Percentiles rank a stretch among this genome's conserved stretches.
Conservation (phyloP, 2,113 vertebrate species). For the Heterotis niloticus region DNA sequence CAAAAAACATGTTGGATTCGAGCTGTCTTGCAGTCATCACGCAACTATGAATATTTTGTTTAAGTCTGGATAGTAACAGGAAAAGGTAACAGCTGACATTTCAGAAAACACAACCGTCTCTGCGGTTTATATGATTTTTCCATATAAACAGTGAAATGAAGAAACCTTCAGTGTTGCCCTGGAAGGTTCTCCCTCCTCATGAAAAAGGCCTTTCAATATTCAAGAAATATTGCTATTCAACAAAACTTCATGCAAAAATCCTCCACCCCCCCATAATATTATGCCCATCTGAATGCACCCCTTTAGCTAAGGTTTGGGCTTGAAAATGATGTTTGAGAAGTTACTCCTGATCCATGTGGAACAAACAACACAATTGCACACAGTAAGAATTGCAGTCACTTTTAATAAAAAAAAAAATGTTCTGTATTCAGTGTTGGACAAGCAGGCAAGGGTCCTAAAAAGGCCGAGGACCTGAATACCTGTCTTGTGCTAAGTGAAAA, state of each 20-base stretch:
- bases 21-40: too few relatives aligned
- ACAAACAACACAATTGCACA: too few relatives aligned
- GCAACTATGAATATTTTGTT: slow-evolving; percentile 11
- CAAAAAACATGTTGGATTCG: too few relatives aligned
- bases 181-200: slow-evolving; percentile 22
- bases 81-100: slow-evolving; percentile 35
- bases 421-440: background rate
- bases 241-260: background rate
- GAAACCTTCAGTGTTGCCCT: slow-evolving; percentile 23
- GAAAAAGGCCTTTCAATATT: slow-evolving; percentile 32
- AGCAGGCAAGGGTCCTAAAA: background rate
- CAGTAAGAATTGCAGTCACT: background rate
- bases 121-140: slow-evolving; percentile 34
- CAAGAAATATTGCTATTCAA: slow-evolving; percentile 12
- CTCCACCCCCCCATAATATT: background rate
- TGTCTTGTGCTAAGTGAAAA: background rate
- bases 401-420: background rate
- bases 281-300: background rate
- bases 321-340: background rate
- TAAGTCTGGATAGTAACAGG: slow-evolving; percentile 24
- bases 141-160: slow-evolving; percentile 40
- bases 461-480: background rate
- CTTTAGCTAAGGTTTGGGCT: background rate
- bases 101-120: slow-evolving; percentile 28
- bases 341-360: too few relatives aligned